Percentiles rank a stretch among this genome's conserved stretches.
These are phyloP conservation scores for Agapornis roseicollis DNA, from an alignment of 2,113 vertebrate species.

Conservation along the genomic window DNA sequence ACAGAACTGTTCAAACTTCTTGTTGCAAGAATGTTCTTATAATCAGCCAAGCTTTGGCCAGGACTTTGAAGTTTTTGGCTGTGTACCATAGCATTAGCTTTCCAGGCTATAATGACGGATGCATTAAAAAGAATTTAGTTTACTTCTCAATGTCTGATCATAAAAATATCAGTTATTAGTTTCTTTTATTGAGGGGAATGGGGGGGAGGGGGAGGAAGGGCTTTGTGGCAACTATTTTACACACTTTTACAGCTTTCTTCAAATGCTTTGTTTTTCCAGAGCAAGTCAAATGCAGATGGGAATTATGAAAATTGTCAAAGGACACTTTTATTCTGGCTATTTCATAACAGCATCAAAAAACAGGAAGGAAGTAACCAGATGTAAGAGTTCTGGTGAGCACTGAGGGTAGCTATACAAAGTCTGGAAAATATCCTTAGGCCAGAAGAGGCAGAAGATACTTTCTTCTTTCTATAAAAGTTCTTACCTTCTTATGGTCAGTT, in stretches of 20 bases:
- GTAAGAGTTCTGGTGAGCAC: neutral
- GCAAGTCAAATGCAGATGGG: neutral
- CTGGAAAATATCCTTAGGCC: neutral
- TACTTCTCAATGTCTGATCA: neutral
- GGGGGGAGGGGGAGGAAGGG: no score
- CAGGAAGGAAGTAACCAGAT: neutral
- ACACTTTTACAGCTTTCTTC: neutral
- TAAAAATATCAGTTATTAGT: neutral
- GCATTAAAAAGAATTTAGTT: neutral
- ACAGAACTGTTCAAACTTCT: neutral
- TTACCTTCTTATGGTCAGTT: neutral
- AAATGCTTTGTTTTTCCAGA: neutral
- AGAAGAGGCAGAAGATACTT: neutral
- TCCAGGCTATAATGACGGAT: neutral
- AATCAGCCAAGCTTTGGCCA: neutral
- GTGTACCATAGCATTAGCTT: neutral
- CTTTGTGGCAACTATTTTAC: neutral
- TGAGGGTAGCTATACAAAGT: accelerated
- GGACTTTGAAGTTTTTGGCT: neutral
- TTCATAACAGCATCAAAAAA: neutral
- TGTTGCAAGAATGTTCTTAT: neutral
- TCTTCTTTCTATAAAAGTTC: neutral
- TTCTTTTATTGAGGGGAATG: neutral
- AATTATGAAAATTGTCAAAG: neutral
- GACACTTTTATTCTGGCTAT: neutral